Conservation (phyloP, 1,140 invertebrate genomes). For the Dermatophagoides farinae region DNA sequence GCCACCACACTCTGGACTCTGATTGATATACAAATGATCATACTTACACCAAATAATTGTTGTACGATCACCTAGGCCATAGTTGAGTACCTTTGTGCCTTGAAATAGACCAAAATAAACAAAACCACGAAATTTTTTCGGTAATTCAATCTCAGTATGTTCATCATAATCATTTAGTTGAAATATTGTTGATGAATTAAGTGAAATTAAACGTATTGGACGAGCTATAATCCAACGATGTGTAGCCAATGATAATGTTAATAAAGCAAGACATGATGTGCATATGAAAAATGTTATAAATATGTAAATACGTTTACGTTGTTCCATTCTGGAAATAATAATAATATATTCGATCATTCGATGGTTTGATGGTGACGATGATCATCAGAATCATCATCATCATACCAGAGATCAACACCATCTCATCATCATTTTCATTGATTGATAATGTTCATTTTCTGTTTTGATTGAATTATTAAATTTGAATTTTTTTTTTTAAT, state of each 20-base stretch:
- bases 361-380: no score
- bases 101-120: slow-evolving; percentile 64
- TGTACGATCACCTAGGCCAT: slow-evolving; percentile 46
- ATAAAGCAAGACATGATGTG: slow-evolving; percentile 52
- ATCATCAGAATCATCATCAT: no score
- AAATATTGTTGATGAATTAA: slow-evolving; percentile 28
- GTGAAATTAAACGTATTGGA: slow-evolving; percentile 37
- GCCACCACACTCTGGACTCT: no score
- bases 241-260: slow-evolving; percentile 61
- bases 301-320: slow-evolving; percentile 55
- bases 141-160: background rate
- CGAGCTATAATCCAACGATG: slow-evolving; percentile 64
- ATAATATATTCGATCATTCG: background rate
- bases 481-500: no score
- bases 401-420: no score
- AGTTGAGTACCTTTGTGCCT: slow-evolving; percentile 57
- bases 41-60: slow-evolving; percentile 31
- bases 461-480: no score
- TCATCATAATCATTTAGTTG: slow-evolving; percentile 13
- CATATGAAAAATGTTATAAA: slow-evolving; percentile 71
- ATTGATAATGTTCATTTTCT: no score
- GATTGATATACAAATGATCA: no score
- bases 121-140: slow-evolving; percentile 41
- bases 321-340: slow-evolving; percentile 19
- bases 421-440: no score